Evolutionary conservation across 2,113 vertebrate species (phyloP), one percentile per base, ranked within the genome.

Genomic region (Corydoras sp.): DNA sequence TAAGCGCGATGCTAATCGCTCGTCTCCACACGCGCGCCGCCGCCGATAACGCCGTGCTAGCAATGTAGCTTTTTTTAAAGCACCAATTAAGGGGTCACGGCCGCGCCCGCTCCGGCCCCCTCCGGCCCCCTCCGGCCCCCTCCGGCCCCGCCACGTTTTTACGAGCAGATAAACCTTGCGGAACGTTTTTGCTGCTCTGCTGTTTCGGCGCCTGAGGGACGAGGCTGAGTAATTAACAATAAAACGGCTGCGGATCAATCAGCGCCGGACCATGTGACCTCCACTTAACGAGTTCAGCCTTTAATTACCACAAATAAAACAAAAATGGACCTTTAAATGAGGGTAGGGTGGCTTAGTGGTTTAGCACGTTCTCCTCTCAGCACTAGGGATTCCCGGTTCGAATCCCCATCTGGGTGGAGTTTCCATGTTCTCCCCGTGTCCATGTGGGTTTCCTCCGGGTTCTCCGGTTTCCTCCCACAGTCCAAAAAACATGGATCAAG

Each of bases 191-290:
- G 59, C 71, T 30, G 62, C 69, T 77, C 62, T 71, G 31, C 58
- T 70, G 71, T 69, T 76, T 64, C 67, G 49, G 32, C 29, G 58
- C 76, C 76, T 65, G 68, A 74, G 24, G 32, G 49, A 58, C 54
- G 67, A 70, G 43, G 69, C 76, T 70, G 69, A 54, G 65, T 76
- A 80, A 77, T 77, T 77, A 80, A 76, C 79, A 77, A 80, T 80
- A 80, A 74, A 69, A 80, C 77, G 71, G 71, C 73, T 58, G 58
- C 62, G 76, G 79, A 78, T 78, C 76, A 80, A 77, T 80, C 79
- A 71, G 73, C 18, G 24, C 62, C 43, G 62, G 70, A 68, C 62
- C 69, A 56, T 80, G 77, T 73, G 67, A 77, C 69, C 65, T 31
- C 29, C 49, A 69, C 53, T 76, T 76, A 76, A 63, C 62, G 69